Evolutionary conservation across 2,113 vertebrate genomes (phyloP).

Genomic region (Suricata suricatta): DNA sequence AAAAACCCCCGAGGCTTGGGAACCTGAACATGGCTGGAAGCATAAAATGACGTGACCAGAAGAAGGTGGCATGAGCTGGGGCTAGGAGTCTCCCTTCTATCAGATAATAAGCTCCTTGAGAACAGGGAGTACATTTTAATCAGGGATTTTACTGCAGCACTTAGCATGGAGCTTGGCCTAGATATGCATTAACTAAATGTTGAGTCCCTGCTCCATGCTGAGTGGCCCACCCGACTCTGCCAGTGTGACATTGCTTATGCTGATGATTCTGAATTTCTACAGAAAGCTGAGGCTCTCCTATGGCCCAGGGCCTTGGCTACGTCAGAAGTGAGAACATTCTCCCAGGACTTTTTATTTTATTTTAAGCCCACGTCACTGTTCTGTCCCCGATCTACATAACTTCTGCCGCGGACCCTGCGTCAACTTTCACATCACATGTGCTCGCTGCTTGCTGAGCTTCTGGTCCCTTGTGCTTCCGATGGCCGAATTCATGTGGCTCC

Average conservation of each 20-base stretch:
- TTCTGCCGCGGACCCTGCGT: neutral
- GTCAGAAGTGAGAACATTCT: conserved; percentile 11
- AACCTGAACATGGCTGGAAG: neutral
- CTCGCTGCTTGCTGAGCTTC: neutral
- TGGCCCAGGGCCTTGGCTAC: neutral
- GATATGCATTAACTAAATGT: neutral
- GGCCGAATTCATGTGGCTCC: neutral
- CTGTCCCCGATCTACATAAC: neutral
- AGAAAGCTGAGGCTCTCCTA: neutral
- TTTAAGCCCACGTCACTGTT: neutral
- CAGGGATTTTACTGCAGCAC: neutral
- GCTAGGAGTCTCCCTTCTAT: neutral
- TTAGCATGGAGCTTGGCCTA: neutral
- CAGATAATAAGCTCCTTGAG: neutral
- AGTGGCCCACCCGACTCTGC: neutral
- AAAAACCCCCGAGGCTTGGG: neutral
- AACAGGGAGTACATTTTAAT: neutral
- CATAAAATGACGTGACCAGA: neutral
- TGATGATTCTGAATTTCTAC: neutral
- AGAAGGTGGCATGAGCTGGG: neutral
- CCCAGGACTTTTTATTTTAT: neutral
- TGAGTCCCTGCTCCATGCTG: neutral
- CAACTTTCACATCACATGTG: neutral
- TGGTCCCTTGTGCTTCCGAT: neutral
- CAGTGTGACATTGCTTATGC: neutral